Evolutionary conservation across 2,113 vertebrate species (phyloP), one percentile per base, ranked within the genome.

Genomic region (Semicossyphus pulcher): DNA sequence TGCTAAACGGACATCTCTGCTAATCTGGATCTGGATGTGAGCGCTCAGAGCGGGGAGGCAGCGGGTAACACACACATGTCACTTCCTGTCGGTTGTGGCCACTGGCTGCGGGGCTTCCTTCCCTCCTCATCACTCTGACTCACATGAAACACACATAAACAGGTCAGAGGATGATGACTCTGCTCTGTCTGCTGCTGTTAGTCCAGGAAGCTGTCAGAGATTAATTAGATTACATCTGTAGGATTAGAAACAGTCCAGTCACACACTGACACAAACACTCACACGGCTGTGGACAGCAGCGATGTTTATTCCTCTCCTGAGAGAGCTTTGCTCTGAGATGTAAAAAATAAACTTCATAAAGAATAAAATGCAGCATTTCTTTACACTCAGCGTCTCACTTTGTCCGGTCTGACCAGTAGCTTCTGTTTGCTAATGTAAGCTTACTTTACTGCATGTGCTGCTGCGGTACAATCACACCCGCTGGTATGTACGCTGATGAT

Each of bases 41-140:
- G 67, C 72, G 26, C 49, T 49, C 69, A 20, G n/a, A 12, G n/a
- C 36, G 68, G 47, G 7, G 37, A 47, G 54, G 66, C 52, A 47
- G 65, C 3, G 72, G 37, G 71, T 29, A 21, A 26, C 18, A 20
- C 66, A 49, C 65, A 73, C 39, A 45, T 20, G 81, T 84, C 78
- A 78, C 81, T 63, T 81, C 3, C 1, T 65, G 58, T 76, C 58
- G 42, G 32, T 77, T 56, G 71, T 32, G 61, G 72, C 28, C 79
- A n/a, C 65, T 10, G 0, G 84, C 86, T 54, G 88, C 78, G 20
- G 85, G 81, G 72, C 80, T 52, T 48, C 41, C 73, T 72, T 42
- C 80, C 34, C 28, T 72, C 74, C 11, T 52, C 84, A 71, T 88
- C 86, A 76, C 86, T 51, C 36, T 66, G 60, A 80, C 78, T 83